Evolutionary conservation across 2,888 invertebrate species (phyloP).

Genomic region (Synergus japonicus): DNA sequence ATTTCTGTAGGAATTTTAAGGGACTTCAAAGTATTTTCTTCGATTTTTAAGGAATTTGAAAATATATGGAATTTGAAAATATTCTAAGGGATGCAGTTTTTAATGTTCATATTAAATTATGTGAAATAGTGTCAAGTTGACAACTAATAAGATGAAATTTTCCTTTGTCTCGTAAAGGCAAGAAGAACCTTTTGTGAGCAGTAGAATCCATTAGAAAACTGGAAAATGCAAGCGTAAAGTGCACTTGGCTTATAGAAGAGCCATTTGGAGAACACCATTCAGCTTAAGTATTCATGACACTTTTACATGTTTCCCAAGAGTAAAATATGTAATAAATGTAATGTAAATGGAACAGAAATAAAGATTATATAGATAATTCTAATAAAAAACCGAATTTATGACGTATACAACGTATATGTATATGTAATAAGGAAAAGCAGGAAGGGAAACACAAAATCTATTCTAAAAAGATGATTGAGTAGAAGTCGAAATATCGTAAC

Average conservation of each 20-base stretch:
- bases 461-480: too few relatives aligned
- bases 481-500: too few relatives aligned
- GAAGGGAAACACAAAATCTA: neutral
- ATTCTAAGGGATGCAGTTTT: too few relatives aligned
- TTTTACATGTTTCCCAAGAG: neutral
- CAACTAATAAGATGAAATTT: neutral
- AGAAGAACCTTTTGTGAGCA: neutral
- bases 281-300: neutral
- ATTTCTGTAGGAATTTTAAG: too few relatives aligned
- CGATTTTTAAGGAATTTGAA: too few relatives aligned
- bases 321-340: too few relatives aligned
- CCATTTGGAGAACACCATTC: conserved; percentile 21
- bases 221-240: conserved; percentile 48
- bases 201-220: conserved; percentile 37
- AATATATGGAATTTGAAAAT: too few relatives aligned
- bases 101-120: too few relatives aligned
- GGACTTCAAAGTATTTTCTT: too few relatives aligned
- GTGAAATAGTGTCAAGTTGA: neutral
- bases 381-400: neutral
- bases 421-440: neutral
- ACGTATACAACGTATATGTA: too few relatives aligned
- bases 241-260: conserved; percentile 48
- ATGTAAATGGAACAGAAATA: too few relatives aligned
- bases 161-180: neutral
- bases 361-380: neutral